Base-by-base conservation (phyloP, 2,888 invertebrate genomes). In the Alloscopus bannaensis region DNA sequence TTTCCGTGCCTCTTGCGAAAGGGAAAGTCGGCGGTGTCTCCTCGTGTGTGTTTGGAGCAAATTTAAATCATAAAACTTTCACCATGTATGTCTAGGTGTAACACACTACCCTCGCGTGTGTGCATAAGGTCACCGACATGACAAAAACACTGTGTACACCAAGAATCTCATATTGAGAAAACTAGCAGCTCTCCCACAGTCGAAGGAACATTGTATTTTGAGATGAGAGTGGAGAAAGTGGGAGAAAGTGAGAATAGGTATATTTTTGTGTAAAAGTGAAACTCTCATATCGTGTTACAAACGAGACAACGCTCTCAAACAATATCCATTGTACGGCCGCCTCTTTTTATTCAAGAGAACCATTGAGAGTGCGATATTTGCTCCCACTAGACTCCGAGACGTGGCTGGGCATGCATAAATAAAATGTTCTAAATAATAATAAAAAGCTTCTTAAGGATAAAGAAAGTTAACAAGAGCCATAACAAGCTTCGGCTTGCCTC, bases 391-490 rank as follows among this genome's bases (percentile, higher is more conserved):
- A 20, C 40, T 57, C 13, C 22, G 20, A 20, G 29, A n/a, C 20
- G 52, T 57, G n/a, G 2, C 36, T 36, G 40, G 60, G 57, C 55
- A 69, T 69, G 69, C 59, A 69, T 57, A 29, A 69, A 59, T 69
- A 59, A 47, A 69, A 57, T 69, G 69, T 59, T 69, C 42, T 45
- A 26, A 70, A 62, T 71, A 71, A 55, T 72, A 52, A 72, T 36
- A 62, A 55, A 52, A 72, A n/a, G n/a, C n/a, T n/a, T n/a, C 22
- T 55, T 11, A 22, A 31, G 31, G 20, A 69, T 16, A 31, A 60
- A 70, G 55, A 73, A 73, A 75, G 75, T 75, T 75, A 76, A 78
- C 70, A 78, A 78, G 71, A 65, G 42, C 78, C 65, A 64, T 78
- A 47, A 71, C 47, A 40, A 13, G 24, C 45, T 47, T n/a, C 20